Evolutionary conservation across 2,113 vertebrate species (phyloP).

Genomic region (Oncorhynchus masou): DNA sequence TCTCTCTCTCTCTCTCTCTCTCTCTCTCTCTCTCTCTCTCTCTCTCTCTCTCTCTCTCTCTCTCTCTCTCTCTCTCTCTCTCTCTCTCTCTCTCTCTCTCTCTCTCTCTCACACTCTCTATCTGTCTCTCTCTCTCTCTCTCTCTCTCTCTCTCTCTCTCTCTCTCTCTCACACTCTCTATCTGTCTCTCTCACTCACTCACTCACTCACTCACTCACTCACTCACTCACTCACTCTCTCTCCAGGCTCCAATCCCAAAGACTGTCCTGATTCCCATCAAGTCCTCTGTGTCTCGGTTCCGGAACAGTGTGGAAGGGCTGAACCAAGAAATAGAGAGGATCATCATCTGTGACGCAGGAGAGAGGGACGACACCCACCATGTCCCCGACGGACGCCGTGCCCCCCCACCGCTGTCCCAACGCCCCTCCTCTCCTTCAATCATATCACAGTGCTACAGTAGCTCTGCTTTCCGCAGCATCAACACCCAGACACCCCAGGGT

Average conservation of each 20-base stretch:
- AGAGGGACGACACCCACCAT: conserved; percentile 77
- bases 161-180: background rate
- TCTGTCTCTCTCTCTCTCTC: too few species aligned
- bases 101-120: too few species aligned
- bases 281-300: conserved; percentile 81
- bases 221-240: background rate
- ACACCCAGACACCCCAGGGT: conserved; percentile 83
- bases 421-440: background rate
- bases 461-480: conserved; percentile 78
- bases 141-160: conserved; percentile 16
- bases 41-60: too few species aligned
- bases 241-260: conserved; percentile 83
- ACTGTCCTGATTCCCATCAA: conserved; percentile 82
- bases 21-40: too few species aligned
- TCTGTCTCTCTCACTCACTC: too few species aligned
- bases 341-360: conserved; percentile 78
- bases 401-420: conserved; percentile 70
- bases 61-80: too few species aligned
- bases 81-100: too few species aligned
- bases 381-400: conserved; percentile 86
- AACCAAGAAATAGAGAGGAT: conserved; percentile 89
- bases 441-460: conserved; percentile 77
- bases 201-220: too few species aligned
- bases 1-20: too few species aligned
- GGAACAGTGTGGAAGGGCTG: conserved; percentile 86